Percentiles rank a stretch among this genome's conserved stretches.
phyloP scores from a whole-genome alignment of 2,797 vertebrate genomes.

The Falco novaeseelandiae region DNA sequence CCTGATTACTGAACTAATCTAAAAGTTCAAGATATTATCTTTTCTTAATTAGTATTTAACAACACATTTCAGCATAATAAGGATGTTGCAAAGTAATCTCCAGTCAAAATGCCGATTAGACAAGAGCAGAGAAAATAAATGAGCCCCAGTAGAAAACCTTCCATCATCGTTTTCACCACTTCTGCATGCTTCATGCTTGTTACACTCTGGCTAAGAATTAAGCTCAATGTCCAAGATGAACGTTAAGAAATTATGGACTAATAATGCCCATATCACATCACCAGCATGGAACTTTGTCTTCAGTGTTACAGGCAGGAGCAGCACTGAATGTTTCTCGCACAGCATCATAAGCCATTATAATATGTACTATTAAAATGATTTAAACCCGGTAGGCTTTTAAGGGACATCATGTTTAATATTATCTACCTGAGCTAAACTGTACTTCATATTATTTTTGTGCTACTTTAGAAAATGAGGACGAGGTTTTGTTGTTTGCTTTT shows the following conservation, averaged over 20 bases:
- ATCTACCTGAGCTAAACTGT: neutral
- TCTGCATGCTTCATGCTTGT: neutral
- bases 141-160: neutral
- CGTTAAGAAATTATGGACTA: neutral
- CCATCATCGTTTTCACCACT: neutral
- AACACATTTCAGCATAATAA: neutral
- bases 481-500: neutral
- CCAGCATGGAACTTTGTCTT: constrained; percentile 17
- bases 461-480: neutral
- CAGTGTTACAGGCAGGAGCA: neutral
- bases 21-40: neutral
- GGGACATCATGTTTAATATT: constrained; percentile 17
- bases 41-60: constrained; percentile 20
- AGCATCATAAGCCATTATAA: neutral
- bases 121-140: neutral
- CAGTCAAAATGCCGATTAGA: neutral
- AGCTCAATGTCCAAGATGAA: neutral
- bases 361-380: constrained; percentile 28
- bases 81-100: neutral
- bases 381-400: constrained; percentile 26
- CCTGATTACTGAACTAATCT: neutral
- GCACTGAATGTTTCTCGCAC: constrained; percentile 26
- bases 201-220: neutral
- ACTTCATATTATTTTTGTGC: constrained; percentile 7
- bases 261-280: neutral